Evolutionary conservation across 2,113 vertebrate genomes (phyloP).

Genomic region (Cebus imitator): DNA sequence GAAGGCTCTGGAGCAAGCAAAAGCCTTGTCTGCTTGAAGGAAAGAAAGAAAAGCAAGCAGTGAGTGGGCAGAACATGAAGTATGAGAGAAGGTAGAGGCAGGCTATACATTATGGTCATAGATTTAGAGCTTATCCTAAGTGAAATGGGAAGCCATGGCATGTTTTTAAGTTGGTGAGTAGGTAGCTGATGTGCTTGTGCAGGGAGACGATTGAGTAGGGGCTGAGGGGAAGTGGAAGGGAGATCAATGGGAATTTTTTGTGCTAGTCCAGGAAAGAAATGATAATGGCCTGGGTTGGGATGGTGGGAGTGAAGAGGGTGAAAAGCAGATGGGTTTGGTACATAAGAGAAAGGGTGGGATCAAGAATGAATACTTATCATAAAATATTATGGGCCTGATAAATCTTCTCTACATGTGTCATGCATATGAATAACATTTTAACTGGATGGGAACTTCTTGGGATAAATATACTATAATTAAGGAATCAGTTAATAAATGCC

Average conservation of each 20-base stretch:
- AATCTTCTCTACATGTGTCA: not conserved
- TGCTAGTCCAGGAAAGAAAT: not conserved
- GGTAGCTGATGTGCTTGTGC: not conserved
- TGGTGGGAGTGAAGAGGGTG: not conserved
- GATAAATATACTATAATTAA: not conserved
- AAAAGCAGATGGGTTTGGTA: not conserved
- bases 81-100: not conserved
- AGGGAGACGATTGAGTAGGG: not conserved
- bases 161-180: not conserved
- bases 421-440: conserved; percentile 18
- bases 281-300: not conserved
- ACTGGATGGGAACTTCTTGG: not conserved
- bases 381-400: not conserved
- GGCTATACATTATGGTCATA: not conserved
- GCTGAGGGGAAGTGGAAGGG: not conserved
- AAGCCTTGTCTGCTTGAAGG: not conserved
- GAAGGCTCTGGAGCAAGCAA: not conserved
- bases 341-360: not conserved
- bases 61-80: not conserved
- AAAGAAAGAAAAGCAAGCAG: not conserved
- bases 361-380: not conserved
- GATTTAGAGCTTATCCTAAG: not conserved
- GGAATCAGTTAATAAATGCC: not conserved
- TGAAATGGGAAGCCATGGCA: not conserved
- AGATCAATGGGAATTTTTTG: not conserved